These are phyloP conservation scores for Pheosia gnoma DNA, from an alignment of 2,888 invertebrate genomes.

Conservation along the genomic window DNA sequence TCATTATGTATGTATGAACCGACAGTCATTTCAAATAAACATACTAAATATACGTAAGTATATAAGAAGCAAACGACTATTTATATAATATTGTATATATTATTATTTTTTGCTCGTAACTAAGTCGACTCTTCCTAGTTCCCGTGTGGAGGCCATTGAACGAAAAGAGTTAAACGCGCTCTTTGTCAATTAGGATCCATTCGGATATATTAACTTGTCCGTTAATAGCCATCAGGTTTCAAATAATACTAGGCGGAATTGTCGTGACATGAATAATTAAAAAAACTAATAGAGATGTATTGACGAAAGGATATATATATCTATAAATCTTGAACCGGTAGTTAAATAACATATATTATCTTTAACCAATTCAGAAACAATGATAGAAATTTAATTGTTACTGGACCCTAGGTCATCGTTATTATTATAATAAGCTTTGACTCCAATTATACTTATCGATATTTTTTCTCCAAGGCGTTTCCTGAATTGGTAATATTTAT, in stretches of 20 bases:
- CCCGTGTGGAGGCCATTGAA: constrained; percentile 62
- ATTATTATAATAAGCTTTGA: neutral
- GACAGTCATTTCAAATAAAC: constrained; percentile 62
- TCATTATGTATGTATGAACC: constrained; percentile 65
- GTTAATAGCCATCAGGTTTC: constrained; percentile 1
- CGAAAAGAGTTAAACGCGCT: constrained; percentile 60
- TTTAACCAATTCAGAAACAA: neutral
- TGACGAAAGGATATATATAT: too few species aligned
- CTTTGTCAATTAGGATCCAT: constrained; percentile 13
- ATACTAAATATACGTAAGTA: constrained; percentile 41
- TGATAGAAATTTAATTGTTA: neutral
- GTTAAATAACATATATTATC: neutral
- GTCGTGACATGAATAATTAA: constrained; percentile 6
- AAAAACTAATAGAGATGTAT: too few species aligned
- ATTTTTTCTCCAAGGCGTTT: constrained; percentile 8
- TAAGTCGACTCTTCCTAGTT: constrained; percentile 66
- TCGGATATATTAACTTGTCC: constrained; percentile 5
- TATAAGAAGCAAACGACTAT: constrained; percentile 27
- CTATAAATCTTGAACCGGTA: neutral
- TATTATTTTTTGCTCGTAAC: constrained; percentile 54
- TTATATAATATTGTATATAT: constrained; percentile 38
- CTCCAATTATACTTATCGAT: constrained; percentile 1
- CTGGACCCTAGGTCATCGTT: neutral
- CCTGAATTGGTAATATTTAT: constrained; percentile 26
- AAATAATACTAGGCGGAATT: constrained; percentile 2